Conservation (phyloP, 2,113 vertebrate species). For the Neotragus pygmaeus region DNA sequence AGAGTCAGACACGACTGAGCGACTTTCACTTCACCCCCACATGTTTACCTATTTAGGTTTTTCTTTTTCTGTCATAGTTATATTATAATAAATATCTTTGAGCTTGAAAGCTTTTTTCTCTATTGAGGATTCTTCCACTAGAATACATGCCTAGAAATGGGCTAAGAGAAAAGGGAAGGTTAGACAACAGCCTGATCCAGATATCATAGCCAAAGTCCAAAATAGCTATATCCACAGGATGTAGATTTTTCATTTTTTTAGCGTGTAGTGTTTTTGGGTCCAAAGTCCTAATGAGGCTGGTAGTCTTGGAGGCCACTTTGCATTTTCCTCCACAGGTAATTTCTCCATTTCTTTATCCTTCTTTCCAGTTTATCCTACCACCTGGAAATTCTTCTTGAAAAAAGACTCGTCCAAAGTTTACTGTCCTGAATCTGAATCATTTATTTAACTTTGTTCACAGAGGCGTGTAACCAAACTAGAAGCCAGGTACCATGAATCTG, state of each 20-base stretch:
- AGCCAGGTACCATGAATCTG: not conserved
- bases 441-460: not conserved
- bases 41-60: not conserved
- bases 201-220: not conserved
- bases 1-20: not conserved
- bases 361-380: not conserved
- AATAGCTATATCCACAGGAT: not conserved
- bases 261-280: not conserved
- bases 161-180: not conserved
- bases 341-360: not conserved
- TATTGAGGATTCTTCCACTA: not conserved
- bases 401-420: not conserved
- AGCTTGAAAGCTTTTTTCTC: not conserved
- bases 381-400: slow-evolving; percentile 25
- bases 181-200: not conserved
- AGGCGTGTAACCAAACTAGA: not conserved
- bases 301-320: not conserved
- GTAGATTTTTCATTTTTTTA: not conserved
- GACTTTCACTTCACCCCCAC: not conserved
- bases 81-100: not conserved
- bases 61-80: not conserved
- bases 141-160: not conserved
- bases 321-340: not conserved
- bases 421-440: not conserved
- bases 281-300: not conserved